These are phyloP conservation scores for Muscicapa striata DNA, from an alignment of 2,797 vertebrate genomes.

Conservation along the genomic window DNA sequence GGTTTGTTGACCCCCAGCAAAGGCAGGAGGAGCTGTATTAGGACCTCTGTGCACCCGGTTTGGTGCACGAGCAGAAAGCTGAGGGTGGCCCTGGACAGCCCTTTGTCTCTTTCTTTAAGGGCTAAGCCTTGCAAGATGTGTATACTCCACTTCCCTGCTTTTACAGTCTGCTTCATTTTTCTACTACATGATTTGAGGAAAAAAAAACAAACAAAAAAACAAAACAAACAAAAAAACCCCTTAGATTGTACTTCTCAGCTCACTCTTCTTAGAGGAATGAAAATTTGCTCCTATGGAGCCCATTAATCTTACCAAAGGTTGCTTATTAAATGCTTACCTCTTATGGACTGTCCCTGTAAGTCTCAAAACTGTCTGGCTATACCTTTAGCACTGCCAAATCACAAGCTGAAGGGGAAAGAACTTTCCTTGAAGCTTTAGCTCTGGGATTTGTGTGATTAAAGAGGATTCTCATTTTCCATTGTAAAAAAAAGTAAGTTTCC, in stretches of 20 bases:
- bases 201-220: neutral
- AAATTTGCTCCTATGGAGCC: neutral
- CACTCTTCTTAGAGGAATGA: neutral
- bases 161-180: neutral
- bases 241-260: neutral
- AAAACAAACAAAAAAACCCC: neutral
- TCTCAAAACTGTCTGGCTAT: neutral
- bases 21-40: neutral
- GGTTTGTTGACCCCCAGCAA: neutral
- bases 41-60: neutral
- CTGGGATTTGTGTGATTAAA: neutral
- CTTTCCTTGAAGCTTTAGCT: neutral
- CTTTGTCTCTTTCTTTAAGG: neutral
- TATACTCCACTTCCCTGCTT: neutral
- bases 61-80: neutral
- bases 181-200: neutral
- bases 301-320: neutral
- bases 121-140: neutral
- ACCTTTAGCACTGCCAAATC: neutral
- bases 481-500: neutral
- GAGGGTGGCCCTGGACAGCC: neutral
- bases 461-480: neutral
- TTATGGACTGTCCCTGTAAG: neutral
- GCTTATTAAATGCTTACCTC: neutral
- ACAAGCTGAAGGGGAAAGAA: neutral